Evolutionary conservation across 2,888 invertebrate species (phyloP), one percentile per base, ranked within the genome.

Genomic region (Drosophila pseudotalamancana): DNA sequence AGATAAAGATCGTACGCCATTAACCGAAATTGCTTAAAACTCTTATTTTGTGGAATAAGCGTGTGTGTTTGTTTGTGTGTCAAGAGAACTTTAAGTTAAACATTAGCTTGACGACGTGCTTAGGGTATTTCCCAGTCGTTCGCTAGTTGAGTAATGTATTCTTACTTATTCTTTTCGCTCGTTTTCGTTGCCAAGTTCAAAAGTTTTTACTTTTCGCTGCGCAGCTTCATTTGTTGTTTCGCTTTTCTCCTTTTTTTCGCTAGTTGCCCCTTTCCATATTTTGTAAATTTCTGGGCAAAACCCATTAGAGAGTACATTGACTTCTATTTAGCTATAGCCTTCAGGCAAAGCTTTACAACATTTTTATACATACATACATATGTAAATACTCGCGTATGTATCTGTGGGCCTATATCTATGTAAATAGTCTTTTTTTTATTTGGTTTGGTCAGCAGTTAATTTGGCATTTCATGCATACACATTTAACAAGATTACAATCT

Each of bases 161-260:
- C n/a, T 31, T 49, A 54, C 45, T 63, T 29, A 11, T 29, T 18
- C 11, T 34, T 21, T 54, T 21, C 19, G 27, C 31, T 21, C 3
- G 8, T 50, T 72, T 78, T 82, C 70, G 65, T 51, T 87, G 87
- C 75, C 87, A 84, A 84, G 82, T 87, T 84, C 75, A 84, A 68
- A 78, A 55, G 43, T 42, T 64, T 59, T 57, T 56, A 18, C 12
- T 12, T 59, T 40, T 54, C 39, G 48, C 18, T 53, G 31, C 39
- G 40, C 60, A 59, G 66, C 68, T 40, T 74, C 19, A 19, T 29
- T 19, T 25, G 43, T 27, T 29, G 12, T 39, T 42, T 6, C 21
- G 40, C 32, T 29, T 49, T 11, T 48, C 45, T 18, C 12, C 46
- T 18, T 14, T 14, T 32, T 16, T 32, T 46, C 42, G 63, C 59